Percentiles rank a stretch among this genome's conserved stretches.
Conservation (phyloP, 2,888 invertebrate genomes). For the Hirudinaria manillensis region DNA sequence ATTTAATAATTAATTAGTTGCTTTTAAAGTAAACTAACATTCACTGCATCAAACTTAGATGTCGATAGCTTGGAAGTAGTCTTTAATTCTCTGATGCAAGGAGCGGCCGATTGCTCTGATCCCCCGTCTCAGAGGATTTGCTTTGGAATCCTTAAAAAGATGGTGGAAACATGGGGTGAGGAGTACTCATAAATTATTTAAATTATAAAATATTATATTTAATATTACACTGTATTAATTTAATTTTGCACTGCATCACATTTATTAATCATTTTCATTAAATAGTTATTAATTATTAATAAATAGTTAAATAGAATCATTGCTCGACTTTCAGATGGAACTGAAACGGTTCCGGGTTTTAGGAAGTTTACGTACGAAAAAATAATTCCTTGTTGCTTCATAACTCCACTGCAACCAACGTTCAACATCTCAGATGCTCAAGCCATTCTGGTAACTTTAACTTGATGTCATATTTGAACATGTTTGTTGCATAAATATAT, state of each 20-base stretch:
- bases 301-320: no score
- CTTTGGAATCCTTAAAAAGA: constrained; percentile 54
- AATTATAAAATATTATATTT: not conserved
- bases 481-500: no score
- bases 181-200: constrained; percentile 10
- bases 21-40: not conserved
- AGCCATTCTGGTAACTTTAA: constrained; percentile 50
- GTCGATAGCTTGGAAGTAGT: constrained; percentile 50
- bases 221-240: no score
- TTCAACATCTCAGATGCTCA: constrained; percentile 59
- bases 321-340: constrained; percentile 51
- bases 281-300: no score
- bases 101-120: constrained; percentile 57
- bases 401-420: constrained; percentile 57
- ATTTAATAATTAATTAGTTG: not conserved
- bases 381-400: constrained; percentile 58
- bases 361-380: constrained; percentile 57
- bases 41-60: not conserved
- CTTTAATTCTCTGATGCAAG: constrained; percentile 57
- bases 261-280: not conserved
- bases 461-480: no score
- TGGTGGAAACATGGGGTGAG: constrained; percentile 52
- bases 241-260: no score
- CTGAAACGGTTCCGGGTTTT: constrained; percentile 55
- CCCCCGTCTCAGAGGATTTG: constrained; percentile 58